Evolutionary conservation across 2,113 vertebrate species (phyloP).

Genomic region (Thalassoma bifasciatum): DNA sequence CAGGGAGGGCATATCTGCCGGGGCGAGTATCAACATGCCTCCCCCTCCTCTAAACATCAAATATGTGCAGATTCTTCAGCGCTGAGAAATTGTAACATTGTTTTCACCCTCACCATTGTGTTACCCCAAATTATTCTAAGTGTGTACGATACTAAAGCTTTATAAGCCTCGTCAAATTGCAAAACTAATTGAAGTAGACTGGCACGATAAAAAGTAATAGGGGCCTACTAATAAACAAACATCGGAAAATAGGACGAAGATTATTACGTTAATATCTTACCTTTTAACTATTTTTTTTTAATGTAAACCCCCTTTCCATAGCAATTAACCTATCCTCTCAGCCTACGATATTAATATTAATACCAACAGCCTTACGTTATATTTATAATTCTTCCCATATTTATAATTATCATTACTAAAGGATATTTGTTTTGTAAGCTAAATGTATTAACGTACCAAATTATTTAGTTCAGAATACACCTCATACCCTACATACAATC

Average conservation of each 20-base stretch:
- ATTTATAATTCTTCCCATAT: not conserved
- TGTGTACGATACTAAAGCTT: not conserved
- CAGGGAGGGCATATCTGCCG: conserved; percentile 58
- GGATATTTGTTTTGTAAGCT: not conserved
- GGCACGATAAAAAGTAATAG: not conserved
- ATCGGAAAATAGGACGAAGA: not conserved
- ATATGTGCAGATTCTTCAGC: not conserved
- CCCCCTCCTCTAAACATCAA: not conserved
- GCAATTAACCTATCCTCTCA: too few relatives aligned
- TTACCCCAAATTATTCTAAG: too few relatives aligned
- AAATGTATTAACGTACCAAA: conserved; percentile 22
- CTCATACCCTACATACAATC: conserved; percentile 2
- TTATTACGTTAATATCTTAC: not conserved
- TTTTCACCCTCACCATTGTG: not conserved
- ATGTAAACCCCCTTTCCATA: not conserved
- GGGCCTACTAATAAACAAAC: conserved; percentile 1
- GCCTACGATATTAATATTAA: not conserved
- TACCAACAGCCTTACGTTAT: not conserved
- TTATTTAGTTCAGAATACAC: conserved; percentile 28
- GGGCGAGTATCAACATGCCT: conserved; percentile 33
- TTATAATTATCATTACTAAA: conserved; percentile 10
- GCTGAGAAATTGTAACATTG: not conserved
- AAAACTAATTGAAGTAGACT: not conserved
- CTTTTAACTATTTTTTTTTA: not conserved
- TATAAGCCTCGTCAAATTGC: not conserved